Evolutionary conservation across 2,888 invertebrate genomes (phyloP), one percentile per base, ranked within the genome.

Genomic region (Drosophila melanocephala): DNA sequence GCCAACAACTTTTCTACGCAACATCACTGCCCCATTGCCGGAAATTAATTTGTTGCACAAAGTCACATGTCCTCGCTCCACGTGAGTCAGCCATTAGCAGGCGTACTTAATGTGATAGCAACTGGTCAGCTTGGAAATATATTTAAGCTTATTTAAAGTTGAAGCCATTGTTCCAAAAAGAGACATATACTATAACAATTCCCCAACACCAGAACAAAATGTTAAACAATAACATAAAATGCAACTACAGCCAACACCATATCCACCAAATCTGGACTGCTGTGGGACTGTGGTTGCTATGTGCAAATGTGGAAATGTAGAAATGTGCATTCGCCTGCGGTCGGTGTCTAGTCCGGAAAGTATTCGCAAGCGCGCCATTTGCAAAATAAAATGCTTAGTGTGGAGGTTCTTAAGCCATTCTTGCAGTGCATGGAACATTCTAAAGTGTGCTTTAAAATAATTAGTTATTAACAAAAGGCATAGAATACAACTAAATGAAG

Each of bases 311-410:
- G 32, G 32, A 39, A 61, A 62, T 63, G 42, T 39, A 22, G 28
- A 39, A 61, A 28, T 69, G 50, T 47, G 51, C 32, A 39, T 42
- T 26, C 16, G 57, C 42, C 47, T 76, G 69, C 19, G 47, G 63
- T 28, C 26, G 30, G n/a, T 52, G 69, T 53, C 47, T 30, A 53
- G 60, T 22, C 14, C 16, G 30, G 26, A 26, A 51, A 73, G 57
- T 52, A 37, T 37, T 32, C 50, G 52, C 67, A 71, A 59, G 73
- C 62, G 67, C 59, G 55, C 81, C 70, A 80, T 84, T 87, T 83
- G 64, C 67, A 28, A 81, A 83, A 86, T 83, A 68, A 83, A 86
- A 84, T 83, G 73, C 64, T 42, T 39, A 56, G 59, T 55, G 74
- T 61, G 64, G 28, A 37, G 22, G 5, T 78, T 64, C 58, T 59